A percentile compares a stretch with the other conserved stretches of the same genome.
phyloP scores from a whole-genome alignment of 1,140 invertebrate genomes.

The Triops cancriformis region DNA sequence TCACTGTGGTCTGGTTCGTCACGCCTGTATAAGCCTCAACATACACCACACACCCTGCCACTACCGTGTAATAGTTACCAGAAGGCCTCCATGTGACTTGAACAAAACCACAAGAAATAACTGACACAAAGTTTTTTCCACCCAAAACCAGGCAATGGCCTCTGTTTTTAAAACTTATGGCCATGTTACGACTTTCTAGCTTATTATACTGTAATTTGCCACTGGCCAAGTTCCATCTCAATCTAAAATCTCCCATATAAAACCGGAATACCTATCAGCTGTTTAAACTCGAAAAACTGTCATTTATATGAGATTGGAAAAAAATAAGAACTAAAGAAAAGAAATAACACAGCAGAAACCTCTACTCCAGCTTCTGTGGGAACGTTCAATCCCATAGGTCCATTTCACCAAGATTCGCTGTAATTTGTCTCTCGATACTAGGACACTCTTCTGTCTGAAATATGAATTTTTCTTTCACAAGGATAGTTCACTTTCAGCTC shows the following conservation, averaged over 20 bases:
- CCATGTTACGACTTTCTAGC: neutral
- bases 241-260: neutral
- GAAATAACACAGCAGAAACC: no score
- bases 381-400: no score
- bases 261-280: neutral
- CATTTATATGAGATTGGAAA: no score
- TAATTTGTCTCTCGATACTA: no score
- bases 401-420: no score
- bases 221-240: neutral
- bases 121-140: neutral
- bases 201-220: neutral
- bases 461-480: no score
- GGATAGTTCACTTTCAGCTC: no score
- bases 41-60: constrained; percentile 2
- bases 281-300: no score
- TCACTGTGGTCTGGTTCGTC: neutral
- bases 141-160: neutral
- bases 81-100: neutral
- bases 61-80: constrained; percentile 12
- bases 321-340: no score
- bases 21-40: neutral
- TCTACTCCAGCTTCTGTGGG: no score
- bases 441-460: no score
- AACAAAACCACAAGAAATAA: constrained; percentile 1
- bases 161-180: neutral